phyloP scores from a whole-genome alignment of 1,140 invertebrate genomes.

The Hesperophylax magnus region DNA sequence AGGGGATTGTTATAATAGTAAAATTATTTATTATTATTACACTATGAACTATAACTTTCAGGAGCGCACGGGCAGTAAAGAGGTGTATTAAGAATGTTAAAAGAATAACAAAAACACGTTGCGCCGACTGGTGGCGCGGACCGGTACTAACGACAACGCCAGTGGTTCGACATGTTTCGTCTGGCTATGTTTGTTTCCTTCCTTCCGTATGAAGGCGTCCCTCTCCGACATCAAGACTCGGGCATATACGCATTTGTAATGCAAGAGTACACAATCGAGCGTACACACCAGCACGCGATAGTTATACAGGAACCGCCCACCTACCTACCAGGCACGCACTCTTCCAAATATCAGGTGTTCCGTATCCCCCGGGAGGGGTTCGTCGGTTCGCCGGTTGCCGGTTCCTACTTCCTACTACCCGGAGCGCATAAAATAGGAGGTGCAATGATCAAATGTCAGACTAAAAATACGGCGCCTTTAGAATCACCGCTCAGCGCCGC shows the following conservation, averaged over 20 bases:
- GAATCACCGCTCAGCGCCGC: constrained; percentile 1
- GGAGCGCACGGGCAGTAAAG: constrained; percentile 16
- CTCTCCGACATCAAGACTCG: constrained; percentile 26
- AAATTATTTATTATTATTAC: constrained; percentile 10
- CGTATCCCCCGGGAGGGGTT: constrained; percentile 6
- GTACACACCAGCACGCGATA: constrained; percentile 22
- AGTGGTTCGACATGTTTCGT: constrained; percentile 47
- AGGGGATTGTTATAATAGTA: background rate
- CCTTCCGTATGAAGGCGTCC: constrained; percentile 35
- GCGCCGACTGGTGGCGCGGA: constrained; percentile 51
- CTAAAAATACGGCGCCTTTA: constrained; percentile 10
- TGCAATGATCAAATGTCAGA: constrained; percentile 33
- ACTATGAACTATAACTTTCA: constrained; percentile 7
- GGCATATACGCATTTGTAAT: constrained; percentile 40
- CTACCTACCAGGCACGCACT: constrained; percentile 13
- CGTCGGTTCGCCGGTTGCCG: too few relatives aligned
- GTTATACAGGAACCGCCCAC: background rate
- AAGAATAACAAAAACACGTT: constrained; percentile 57
- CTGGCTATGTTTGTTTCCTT: constrained; percentile 36
- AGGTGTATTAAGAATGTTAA: constrained; percentile 42
- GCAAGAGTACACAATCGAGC: constrained; percentile 38
- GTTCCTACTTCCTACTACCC: background rate
- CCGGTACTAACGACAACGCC: constrained; percentile 53
- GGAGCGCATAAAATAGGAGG: constrained; percentile 18
- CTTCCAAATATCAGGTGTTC: constrained; percentile 33